Evolutionary conservation across 2,797 vertebrate genomes (phyloP).

Genomic region (Enteromius radiatus): DNA sequence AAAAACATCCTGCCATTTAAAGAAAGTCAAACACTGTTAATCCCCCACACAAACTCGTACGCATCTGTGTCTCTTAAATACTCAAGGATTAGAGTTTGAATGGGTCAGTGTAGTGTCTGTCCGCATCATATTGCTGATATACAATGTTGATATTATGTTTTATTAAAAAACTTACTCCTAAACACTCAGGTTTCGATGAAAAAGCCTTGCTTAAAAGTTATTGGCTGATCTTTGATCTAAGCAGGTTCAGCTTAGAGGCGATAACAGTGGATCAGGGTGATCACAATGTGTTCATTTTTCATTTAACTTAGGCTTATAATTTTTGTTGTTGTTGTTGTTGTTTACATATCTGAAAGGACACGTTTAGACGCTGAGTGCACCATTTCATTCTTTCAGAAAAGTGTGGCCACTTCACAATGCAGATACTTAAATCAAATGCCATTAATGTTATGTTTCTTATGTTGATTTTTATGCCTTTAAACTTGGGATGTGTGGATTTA

Average conservation of each 20-base stretch:
- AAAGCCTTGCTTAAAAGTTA: slow-evolving; percentile 31
- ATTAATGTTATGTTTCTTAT: slow-evolving; percentile 17
- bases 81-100: slow-evolving; percentile 10
- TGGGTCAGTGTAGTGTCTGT: slow-evolving; percentile 26
- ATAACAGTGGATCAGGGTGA: slow-evolving; percentile 27
- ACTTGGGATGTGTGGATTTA: slow-evolving; percentile 23
- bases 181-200: slow-evolving; percentile 50
- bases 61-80: slow-evolving; percentile 20
- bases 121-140: slow-evolving; percentile 29
- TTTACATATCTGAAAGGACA: slow-evolving; percentile 15
- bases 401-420: slow-evolving; percentile 21
- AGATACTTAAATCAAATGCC: slow-evolving; percentile 38
- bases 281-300: slow-evolving; percentile 3
- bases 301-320: slow-evolving; percentile 21
- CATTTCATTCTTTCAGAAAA: slow-evolving; percentile 29
- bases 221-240: slow-evolving; percentile 25
- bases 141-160: slow-evolving; percentile 38
- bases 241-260: slow-evolving; percentile 12
- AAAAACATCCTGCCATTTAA: slow-evolving; percentile 20
- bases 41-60: not conserved
- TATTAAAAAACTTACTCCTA: slow-evolving; percentile 32
- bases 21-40: not conserved
- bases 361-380: not conserved
- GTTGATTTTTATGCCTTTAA: slow-evolving; percentile 18
- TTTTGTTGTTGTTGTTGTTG: too few species aligned